These are phyloP conservation scores for Selene dorsalis DNA, from an alignment of 2,797 vertebrate species.

Conservation along the genomic window DNA sequence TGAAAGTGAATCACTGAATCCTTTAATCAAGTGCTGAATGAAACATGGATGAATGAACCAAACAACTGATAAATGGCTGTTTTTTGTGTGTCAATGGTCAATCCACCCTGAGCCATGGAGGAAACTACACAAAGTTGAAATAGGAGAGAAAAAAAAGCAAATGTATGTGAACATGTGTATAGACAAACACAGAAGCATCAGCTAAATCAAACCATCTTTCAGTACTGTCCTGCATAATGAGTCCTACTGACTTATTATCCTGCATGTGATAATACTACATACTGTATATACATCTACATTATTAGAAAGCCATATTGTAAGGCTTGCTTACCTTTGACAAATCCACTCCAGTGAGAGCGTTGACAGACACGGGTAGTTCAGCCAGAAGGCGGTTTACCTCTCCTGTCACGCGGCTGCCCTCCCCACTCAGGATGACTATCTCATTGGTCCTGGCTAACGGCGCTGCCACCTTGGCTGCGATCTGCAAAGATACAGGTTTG, in stretches of 20 bases:
- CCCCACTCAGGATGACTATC: slow-evolving; percentile 93
- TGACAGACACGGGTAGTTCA: slow-evolving; percentile 72
- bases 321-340: slow-evolving; percentile 87
- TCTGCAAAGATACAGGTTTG: slow-evolving; percentile 76
- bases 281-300: not conserved
- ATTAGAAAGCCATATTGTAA: not conserved
- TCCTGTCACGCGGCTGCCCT: slow-evolving; percentile 66
- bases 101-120: too few relatives aligned
- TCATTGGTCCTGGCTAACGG: slow-evolving; percentile 91
- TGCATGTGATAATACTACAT: not conserved
- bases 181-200: not conserved
- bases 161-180: not conserved
- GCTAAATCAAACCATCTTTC: not conserved
- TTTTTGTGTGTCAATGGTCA: not conserved
- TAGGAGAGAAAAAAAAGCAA: too few relatives aligned
- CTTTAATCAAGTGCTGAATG: not conserved
- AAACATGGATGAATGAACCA: not conserved
- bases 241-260: not conserved
- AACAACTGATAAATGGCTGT: not conserved
- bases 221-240: not conserved
- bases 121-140: too few relatives aligned
- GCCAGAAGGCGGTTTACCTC: slow-evolving; percentile 1
- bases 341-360: slow-evolving; percentile 93
- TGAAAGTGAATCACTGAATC: not conserved
- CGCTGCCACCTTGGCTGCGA: slow-evolving; percentile 90